Base-by-base conservation (phyloP, 2,888 invertebrate genomes). In the Cosmorhoe ocellata region DNA sequence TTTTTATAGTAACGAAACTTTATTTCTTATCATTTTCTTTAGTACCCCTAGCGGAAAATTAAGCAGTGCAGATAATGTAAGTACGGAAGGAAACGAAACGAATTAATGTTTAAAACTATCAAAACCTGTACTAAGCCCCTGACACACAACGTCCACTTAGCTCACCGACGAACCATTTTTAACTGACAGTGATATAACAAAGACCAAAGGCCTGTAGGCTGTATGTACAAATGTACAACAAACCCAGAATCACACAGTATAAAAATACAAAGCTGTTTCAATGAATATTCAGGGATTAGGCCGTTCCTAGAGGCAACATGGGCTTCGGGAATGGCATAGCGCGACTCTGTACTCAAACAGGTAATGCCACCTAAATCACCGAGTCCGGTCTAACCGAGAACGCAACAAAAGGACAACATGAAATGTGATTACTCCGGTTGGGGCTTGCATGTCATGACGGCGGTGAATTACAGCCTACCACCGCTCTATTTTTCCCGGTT, bases 381-480 rank as follows among this genome's bases (percentile, higher is more conserved):
- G 66, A 63, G 68, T 69, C 67, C 63, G 56, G 66, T 63, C 66
- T 71, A 66, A 67, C 71, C 63, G 74, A 71, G 63, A 60, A 45
- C 72, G 63, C 66, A 74, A 83, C 83, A 86, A 85, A 85, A 76
- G 79, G 80, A 81, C 74, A 74, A 77, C 83, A 84, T 71, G 81
- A 80, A 84, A 84, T 81, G 88, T 84, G 79, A 87, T 84, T 86
- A 85, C 79, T 70, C 69, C 73, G 69, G 69, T 74, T 61, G 64
- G 69, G 65, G 80, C 78, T 78, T 81, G 80, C 79, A 79, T 80
- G 82, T 78, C 79, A 81, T 79, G 81, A 70, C 75, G 71, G 69
- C 71, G 75, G 76, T 84, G 81, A 87, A 79, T 84, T 83, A 87
- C 81, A 70, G 66, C 61, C 62, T 57, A 56, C 59, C 49, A 53